Evolutionary conservation across 2,113 vertebrate genomes (phyloP), one percentile per base, ranked within the genome.

Genomic region (Pica pica): DNA sequence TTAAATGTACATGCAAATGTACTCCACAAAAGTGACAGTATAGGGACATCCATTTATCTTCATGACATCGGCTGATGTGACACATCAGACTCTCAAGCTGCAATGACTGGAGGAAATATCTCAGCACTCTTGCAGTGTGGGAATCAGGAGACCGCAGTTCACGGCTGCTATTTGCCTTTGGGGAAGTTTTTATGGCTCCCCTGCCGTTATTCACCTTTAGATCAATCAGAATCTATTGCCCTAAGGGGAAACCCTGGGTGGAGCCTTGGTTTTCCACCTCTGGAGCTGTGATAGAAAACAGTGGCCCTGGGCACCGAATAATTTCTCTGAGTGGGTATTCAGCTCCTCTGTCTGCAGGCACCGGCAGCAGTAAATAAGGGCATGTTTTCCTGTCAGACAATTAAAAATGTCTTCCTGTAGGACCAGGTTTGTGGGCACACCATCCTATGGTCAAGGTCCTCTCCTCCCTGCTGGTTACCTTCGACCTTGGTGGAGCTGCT

Each of bases 31-130:
- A 46, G 1, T 10, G 24, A 20, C 1, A 7, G 4, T 31, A 1
- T 3, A 60, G 86, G 61, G 28, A 22, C 30, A 41, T n/a, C 35
- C 13, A 3, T 56, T 71, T 52, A 47, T 31, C 16, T 52, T 59
- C 1, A 0, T 13, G 42, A 9, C 13, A 5, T 4, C 7, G 5
- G 9, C 3, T 33, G 50, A 28, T 7, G 9, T 41, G 69, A 33
- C 37, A 21, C 1, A 1, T 33, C 47, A 59, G 75, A 21, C n/a
- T 16, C n/a, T 78, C 42, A 22, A 41, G 18, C 49, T 68, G 14
- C 42, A 37, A 0, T 11, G 37, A 5, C 28, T 42, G 50, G 22
- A 70, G 74, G 61, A 60, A 71, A 5, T 5, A 35, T 4, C 3
- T 7, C n/a, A 42, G 11, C n/a, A 11, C 49, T 49, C 52, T 28